A percentile compares a stretch with the other conserved stretches of the same genome.
Conservation (phyloP, 1,140 invertebrate genomes). For the Ceratitis capitata region DNA sequence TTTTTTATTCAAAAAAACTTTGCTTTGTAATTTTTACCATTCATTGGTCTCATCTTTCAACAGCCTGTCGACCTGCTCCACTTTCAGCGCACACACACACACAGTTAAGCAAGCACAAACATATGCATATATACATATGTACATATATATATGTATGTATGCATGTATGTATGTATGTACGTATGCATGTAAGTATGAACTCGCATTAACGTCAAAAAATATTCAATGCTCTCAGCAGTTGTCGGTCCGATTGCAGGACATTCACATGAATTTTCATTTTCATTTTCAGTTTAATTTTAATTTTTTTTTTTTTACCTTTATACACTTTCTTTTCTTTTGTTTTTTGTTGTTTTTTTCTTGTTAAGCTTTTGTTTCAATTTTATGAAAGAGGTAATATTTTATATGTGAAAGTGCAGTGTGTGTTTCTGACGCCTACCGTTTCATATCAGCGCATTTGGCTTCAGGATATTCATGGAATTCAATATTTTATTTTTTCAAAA, state of each 20-base stretch:
- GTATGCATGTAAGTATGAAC: too few relatives aligned
- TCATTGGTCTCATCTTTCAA: conserved; percentile 18
- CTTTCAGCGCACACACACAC: neutral
- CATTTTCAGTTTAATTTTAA: neutral
- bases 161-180: too few relatives aligned
- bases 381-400: neutral
- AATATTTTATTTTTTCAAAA: too few relatives aligned
- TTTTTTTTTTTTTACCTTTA: neutral
- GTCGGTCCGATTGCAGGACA: neutral
- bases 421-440: neutral
- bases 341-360: neutral
- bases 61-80: conserved; percentile 31
- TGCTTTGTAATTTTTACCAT: conserved; percentile 17
- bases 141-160: too few relatives aligned
- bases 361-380: neutral
- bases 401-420: neutral
- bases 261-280: neutral
- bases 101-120: neutral
- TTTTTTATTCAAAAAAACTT: neutral
- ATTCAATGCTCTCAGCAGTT: neutral
- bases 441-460: neutral
- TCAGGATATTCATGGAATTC: neutral
- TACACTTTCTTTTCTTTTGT: neutral
- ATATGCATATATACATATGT: too few relatives aligned
- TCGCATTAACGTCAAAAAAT: too few relatives aligned